Evolutionary conservation across 92 coral and sea anemone species (phyloP).

Genomic region (Desmophyllum pertusum): DNA sequence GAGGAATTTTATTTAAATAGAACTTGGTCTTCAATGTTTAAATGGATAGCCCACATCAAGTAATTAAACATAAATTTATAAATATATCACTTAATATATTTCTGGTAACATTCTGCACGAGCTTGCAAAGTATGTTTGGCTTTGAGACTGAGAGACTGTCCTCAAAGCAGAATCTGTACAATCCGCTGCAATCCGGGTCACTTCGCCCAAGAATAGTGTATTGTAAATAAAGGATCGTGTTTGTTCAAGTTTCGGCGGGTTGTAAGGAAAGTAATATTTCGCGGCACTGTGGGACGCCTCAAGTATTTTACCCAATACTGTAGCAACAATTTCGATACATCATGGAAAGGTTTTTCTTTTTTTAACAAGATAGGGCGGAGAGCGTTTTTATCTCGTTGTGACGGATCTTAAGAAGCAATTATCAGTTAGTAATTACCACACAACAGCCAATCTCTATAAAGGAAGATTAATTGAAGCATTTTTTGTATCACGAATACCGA

Average conservation of each 20-base stretch:
- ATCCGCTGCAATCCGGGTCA: slow-evolving; percentile 12
- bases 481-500: not conserved
- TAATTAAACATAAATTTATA: not conserved
- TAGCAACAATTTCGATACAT: not conserved
- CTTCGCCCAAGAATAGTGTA: slow-evolving; percentile 15
- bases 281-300: slow-evolving; percentile 1
- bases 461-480: not conserved
- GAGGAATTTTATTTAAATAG: slow-evolving; percentile 2
- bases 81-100: not conserved
- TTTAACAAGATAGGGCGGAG: slow-evolving; percentile 19
- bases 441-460: slow-evolving; percentile 3
- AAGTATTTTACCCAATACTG: slow-evolving; percentile 13
- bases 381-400: slow-evolving; percentile 15
- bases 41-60: slow-evolving; percentile 8
- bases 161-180: not conserved
- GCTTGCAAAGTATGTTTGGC: not conserved
- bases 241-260: slow-evolving; percentile 22
- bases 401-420: slow-evolving; percentile 15
- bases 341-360: not conserved
- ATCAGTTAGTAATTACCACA: slow-evolving; percentile 21
- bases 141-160: not conserved
- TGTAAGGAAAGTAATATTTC: slow-evolving; percentile 14
- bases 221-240: slow-evolving; percentile 32
- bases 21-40: not conserved
- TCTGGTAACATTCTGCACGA: not conserved